These are phyloP conservation scores for Eubasilissa splendida DNA, from an alignment of 2,888 invertebrate genomes.

Conservation along the genomic window DNA sequence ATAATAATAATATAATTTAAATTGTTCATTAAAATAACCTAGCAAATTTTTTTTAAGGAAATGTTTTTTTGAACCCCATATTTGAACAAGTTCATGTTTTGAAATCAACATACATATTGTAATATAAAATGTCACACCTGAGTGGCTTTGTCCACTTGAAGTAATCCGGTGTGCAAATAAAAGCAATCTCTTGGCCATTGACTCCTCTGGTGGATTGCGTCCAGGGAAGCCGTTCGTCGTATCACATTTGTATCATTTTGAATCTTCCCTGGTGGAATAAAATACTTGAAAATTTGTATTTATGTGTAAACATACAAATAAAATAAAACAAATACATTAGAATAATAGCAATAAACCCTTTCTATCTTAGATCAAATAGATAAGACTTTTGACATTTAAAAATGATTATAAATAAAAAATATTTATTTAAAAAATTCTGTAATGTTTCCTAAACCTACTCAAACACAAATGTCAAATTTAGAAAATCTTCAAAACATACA, in stretches of 20 bases:
- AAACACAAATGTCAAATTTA: not conserved
- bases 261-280: constrained; percentile 44
- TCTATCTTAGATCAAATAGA: not conserved
- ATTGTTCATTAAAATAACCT: too few relatives aligned
- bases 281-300: not conserved
- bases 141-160: constrained; percentile 85
- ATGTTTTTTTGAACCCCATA: too few relatives aligned
- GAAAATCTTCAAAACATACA: not conserved
- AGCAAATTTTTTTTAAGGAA: too few relatives aligned
- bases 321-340: constrained; percentile 4
- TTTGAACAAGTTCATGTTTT: too few relatives aligned
- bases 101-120: too few relatives aligned
- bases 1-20: too few relatives aligned
- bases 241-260: constrained; percentile 70
- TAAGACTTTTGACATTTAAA: not conserved
- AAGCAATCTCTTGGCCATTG: constrained; percentile 83
- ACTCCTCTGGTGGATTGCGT: constrained; percentile 84
- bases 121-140: constrained; percentile 72
- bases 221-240: constrained; percentile 84
- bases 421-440: too few relatives aligned
- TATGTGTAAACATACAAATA: not conserved
- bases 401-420: too few relatives aligned
- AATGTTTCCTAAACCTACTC: too few relatives aligned
- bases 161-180: constrained; percentile 78
- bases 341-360: not conserved